phyloP scores from a whole-genome alignment of 2,113 vertebrate species.

The Porphyrio hochstetteri region DNA sequence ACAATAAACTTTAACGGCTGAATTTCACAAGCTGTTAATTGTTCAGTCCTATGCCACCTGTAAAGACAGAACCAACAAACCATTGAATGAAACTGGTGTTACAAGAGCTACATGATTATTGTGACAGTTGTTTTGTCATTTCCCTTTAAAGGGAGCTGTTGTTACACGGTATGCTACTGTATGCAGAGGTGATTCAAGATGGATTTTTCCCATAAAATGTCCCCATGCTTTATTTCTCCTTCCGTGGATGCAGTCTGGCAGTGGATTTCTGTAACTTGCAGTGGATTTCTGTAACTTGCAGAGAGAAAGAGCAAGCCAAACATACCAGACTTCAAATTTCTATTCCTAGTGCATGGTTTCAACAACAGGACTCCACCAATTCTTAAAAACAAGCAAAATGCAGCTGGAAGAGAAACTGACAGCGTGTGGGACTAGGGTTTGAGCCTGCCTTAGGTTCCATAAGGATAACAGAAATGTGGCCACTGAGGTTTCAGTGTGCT shows the following conservation, averaged over 20 bases:
- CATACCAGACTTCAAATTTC: neutral
- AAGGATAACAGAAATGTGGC: neutral
- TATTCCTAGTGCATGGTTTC: neutral
- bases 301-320: neutral
- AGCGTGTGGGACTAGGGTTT: neutral
- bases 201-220: neutral
- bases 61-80: neutral
- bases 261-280: neutral
- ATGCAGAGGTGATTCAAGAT: neutral
- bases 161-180: neutral
- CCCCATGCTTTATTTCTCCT: neutral
- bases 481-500: fast-evolving
- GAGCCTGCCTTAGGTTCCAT: neutral
- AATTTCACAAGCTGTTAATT: neutral
- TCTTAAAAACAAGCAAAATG: neutral
- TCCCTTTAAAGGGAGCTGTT: neutral
- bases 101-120: neutral
- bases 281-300: neutral
- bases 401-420: neutral
- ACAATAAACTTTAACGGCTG: neutral
- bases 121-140: neutral
- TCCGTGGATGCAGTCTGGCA: neutral
- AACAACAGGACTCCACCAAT: neutral
- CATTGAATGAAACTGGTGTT: neutral
- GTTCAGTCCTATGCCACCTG: neutral